Evolutionary conservation across 53 echinoderm and acorn worm genomes (phyloP), one percentile per base, ranked within the genome.

Genomic region (Hippasteria phrygiana): DNA sequence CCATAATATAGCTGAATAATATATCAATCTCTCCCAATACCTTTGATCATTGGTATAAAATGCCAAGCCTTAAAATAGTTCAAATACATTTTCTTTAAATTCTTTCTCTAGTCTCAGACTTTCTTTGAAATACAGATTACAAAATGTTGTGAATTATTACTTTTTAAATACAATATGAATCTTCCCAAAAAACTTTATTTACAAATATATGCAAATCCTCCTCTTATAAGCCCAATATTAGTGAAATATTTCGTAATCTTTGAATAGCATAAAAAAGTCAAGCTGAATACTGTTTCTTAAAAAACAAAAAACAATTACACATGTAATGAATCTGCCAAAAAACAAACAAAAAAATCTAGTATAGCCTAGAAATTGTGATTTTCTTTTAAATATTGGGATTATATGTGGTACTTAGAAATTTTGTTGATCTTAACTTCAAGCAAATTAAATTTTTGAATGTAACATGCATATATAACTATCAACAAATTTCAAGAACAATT

Each of bases 151-250:
- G 64, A 69, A 70, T 85, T 24, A 70, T 12, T 70, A 41, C 63
- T 83, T 66, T 28, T 67, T 71, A 85, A 85, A 85, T 85, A 69
- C 69, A 85, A 85, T 70, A 70, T 24, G 85, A 85, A 85, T 85
- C 38, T 85, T 71, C 71, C 79, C 35, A 71, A 31, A 85, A 85
- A 85, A 85, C 85, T 50, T 24, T 85, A 85, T 85, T 64, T 85
- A 85, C 85, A 85, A 42, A 70, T 70, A 85, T 48, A 64, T 27
- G 42, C 63, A 43, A 65, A 63, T 43, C 14, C 32, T 81, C 41
- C n/a, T 41, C 20, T 18, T 72, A 34, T 50, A 69, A 85, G 51
- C 51, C 71, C 71, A 43, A 83, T 35, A 85, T 71, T 85, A 47
- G 85, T 85, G 71, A 85, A 69, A 85, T 67, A 66, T 47, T 70